Percentiles rank a stretch among this genome's conserved stretches.
Evolutionary conservation across 2,888 invertebrate species (phyloP).

Genomic region (Cataglyphis albicans): DNA sequence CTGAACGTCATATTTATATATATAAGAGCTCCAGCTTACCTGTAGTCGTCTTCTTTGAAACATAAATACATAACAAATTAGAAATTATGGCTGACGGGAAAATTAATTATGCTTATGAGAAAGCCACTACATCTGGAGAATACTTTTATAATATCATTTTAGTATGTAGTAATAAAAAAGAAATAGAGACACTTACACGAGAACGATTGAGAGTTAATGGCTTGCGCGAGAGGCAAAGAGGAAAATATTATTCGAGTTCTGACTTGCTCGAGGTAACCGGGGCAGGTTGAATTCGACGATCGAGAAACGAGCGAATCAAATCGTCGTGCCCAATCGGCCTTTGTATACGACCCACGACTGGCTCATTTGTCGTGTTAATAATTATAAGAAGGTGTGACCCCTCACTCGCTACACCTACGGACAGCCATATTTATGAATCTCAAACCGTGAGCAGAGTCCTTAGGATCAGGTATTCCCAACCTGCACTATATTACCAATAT

Average conservation of each 20-base stretch:
- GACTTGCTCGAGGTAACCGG: conserved; percentile 33
- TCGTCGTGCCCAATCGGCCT: conserved; percentile 67
- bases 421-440: conserved; percentile 82
- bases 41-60: background rate
- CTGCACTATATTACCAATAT: conserved; percentile 13
- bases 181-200: background rate
- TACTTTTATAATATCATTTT: conserved; percentile 39
- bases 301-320: conserved; percentile 70
- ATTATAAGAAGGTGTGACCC: conserved; percentile 85
- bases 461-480: conserved; percentile 67
- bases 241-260: conserved; percentile 33
- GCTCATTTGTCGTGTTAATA: conserved; percentile 85
- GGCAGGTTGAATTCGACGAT: conserved; percentile 35
- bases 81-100: conserved; percentile 33
- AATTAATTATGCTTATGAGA: conserved; percentile 39
- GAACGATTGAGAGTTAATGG: conserved; percentile 36
- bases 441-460: conserved; percentile 73
- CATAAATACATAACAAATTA: conserved; percentile 34
- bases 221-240: conserved; percentile 7
- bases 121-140: background rate
- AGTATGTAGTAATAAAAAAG: conserved; percentile 24
- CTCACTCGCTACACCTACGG: conserved; percentile 82
- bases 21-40: background rate
- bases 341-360: conserved; percentile 76
- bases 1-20: background rate